Evolutionary conservation across 2,113 vertebrate genomes (phyloP), one percentile per base, ranked within the genome.

Genomic region (Nibea albiflora): DNA sequence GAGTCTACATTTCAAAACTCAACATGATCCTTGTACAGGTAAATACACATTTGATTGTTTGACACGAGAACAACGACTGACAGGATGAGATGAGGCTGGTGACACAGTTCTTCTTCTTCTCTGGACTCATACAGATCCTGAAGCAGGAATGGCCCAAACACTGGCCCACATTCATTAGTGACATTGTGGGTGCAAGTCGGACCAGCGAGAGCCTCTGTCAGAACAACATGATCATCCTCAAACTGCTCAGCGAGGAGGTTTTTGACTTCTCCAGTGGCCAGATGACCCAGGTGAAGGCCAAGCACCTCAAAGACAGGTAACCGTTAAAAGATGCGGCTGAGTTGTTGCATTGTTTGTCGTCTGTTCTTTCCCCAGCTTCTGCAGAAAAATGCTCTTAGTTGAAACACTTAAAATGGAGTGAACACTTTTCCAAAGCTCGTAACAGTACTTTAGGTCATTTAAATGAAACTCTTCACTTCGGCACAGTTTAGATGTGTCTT

Each of bases 91-190:
- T 15, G 39, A 53, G 3, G 16, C 22, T 15, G 0, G 1, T 66
- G 6, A 66, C 47, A 10, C n/a, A 1, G 19, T 46, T 46, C 12
- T 22, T 35, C 44, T 9, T 61, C 44, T 7, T 20, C 31, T 72
- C 24, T 35, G 47, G 0, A 6, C 46, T 22, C 17, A 0, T 65
- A 94, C 89, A 99, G 98, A 99, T 99, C 91, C 91, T 99, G 80
- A 99, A 99, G 86, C 98, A 99, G 91, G 98, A 99, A 90, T 99
- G 98, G 98, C 98, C 98, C 0, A 99, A 99, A 88, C 98, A 99
- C 92, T 99, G 98, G 98, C 98, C 98, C 14, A 98, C 97, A 9
- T 99, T 99, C 76, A 99, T 99, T 92, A 99, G 98, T 0, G 98
- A 99, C 85, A 99, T 99, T 31, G 98, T 99, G 60, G 98, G 98